These are phyloP conservation scores for Chlorops oryzae DNA, from an alignment of 1,140 invertebrate species.

Conservation along the genomic window DNA sequence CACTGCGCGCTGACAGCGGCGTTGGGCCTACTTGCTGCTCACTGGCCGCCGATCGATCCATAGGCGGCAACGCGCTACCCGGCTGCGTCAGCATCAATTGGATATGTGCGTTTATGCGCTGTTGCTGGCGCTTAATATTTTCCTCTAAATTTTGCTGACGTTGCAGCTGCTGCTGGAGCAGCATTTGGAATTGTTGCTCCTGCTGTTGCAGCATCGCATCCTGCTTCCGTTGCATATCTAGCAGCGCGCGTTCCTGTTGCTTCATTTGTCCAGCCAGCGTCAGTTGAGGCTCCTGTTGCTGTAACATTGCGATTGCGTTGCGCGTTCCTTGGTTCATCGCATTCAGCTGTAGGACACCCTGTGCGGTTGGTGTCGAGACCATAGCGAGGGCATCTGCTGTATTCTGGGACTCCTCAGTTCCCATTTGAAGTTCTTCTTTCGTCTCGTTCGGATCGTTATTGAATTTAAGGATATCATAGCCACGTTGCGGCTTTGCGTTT, in stretches of 20 bases:
- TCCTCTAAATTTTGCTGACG: constrained; percentile 51
- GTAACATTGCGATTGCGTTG: constrained; percentile 45
- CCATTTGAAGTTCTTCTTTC: background rate
- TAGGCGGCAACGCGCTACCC: background rate
- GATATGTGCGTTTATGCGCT: constrained; percentile 52
- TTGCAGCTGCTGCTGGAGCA: constrained; percentile 49
- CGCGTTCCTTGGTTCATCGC: constrained; percentile 43
- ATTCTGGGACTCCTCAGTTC: background rate
- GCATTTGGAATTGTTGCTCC: constrained; percentile 48
- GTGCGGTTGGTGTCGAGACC: constrained; percentile 16
- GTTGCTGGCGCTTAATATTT: constrained; percentile 50
- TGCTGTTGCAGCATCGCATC: constrained; percentile 47
- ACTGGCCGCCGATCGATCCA: background rate
- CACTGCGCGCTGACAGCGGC: background rate
- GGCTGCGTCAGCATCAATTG: constrained; percentile 49
- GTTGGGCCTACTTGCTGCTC: constrained; percentile 1
- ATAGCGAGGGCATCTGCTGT: background rate
- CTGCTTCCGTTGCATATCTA: constrained; percentile 50
- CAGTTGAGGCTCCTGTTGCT: constrained; percentile 51
- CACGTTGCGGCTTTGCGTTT: background rate
- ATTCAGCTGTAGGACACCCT: constrained; percentile 33
- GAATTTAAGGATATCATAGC: too few relatives aligned
- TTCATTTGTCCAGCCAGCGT: constrained; percentile 51
- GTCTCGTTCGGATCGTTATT: constrained; percentile 9
- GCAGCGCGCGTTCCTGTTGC: constrained; percentile 49